Base-by-base conservation (phyloP, 1,140 invertebrate species). In the Venustaconcha ellipsiformis region DNA sequence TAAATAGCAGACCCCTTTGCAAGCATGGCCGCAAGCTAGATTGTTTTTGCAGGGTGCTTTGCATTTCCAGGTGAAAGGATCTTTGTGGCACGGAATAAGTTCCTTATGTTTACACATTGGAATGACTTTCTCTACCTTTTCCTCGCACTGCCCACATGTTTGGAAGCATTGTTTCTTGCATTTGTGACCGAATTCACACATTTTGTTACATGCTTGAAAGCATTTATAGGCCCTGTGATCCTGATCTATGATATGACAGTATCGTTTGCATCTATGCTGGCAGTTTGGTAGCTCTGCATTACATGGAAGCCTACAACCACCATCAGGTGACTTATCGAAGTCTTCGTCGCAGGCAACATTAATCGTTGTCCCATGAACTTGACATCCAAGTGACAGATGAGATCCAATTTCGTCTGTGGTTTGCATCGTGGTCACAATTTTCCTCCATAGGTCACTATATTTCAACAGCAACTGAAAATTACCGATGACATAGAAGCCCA, bases 401-500 rank as follows among this genome's bases (percentile, higher is more conserved):
- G 56, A 57, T 1, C 79, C 79, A 55, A 80, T 8, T 71, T 72
- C 78, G 79, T 60, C 48, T 72, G 77, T 70, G 30, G 67, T n/a
- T 74, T 72, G 72, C 37, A 77, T 86, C 58, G 60, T 60, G 5
- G 56, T 18, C 14, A 79, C 57, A 26, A 92, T 90, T 2, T 88
- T 84, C 59, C 74, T 82, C 91, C 91, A 92, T 14, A 92, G 76
- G 13, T 79, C 59, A 80, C 82, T 90, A 55, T 85, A 60, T 1
- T 59, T 17, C 14, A 67, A 87, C 14, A 95, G 83, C 30, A 92
- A 90, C 2, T 92, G 84, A 80, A 95, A 93, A 88, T 96, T 95
- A 48, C 95, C 93, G 76, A 94, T 91, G 18, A 92, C 89, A 82
- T 90, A 94, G 60, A 94, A 82, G 79, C 94, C 96, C 89, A 93